These are phyloP conservation scores for Corythaeola cristata DNA, from an alignment of 2,113 vertebrate species.

Conservation along the genomic window DNA sequence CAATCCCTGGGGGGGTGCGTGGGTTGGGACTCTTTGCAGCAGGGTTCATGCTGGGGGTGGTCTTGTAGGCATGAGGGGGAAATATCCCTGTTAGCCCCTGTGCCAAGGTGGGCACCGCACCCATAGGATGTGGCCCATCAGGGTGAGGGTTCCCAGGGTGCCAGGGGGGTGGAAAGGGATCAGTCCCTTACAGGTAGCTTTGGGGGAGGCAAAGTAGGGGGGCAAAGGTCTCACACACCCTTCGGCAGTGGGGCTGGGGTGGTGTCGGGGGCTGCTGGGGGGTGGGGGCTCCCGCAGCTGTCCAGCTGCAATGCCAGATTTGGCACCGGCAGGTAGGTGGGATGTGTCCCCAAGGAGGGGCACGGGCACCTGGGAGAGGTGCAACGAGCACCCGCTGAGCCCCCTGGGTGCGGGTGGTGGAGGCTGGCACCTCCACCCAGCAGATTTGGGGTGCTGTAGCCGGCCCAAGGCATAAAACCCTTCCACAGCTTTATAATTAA, in stretches of 20 bases:
- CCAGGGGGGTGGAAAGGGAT: not conserved
- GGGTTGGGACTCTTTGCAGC: not conserved
- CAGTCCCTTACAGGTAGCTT: not conserved
- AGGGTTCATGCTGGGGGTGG: no score
- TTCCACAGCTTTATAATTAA: not conserved
- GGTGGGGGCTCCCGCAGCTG: not conserved
- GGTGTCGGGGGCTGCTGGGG: not conserved
- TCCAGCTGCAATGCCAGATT: not conserved
- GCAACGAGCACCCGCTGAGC: not conserved
- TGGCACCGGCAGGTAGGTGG: not conserved
- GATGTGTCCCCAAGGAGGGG: not conserved
- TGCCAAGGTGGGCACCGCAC: not conserved
- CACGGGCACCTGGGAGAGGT: not conserved
- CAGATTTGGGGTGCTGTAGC: not conserved
- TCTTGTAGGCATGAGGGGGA: rapidly evolving
- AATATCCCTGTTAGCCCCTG: not conserved
- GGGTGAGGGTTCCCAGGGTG: not conserved
- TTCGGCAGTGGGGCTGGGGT: not conserved
- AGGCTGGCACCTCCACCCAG: not conserved
- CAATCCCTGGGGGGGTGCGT: not conserved
- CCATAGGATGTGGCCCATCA: not conserved
- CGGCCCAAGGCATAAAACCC: not conserved
- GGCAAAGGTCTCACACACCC: not conserved
- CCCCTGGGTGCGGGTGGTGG: not conserved
- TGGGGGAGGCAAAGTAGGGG: no score